These are phyloP conservation scores for Neomonachus schauinslandi DNA, from an alignment of 2,113 vertebrate genomes.

Conservation along the genomic window DNA sequence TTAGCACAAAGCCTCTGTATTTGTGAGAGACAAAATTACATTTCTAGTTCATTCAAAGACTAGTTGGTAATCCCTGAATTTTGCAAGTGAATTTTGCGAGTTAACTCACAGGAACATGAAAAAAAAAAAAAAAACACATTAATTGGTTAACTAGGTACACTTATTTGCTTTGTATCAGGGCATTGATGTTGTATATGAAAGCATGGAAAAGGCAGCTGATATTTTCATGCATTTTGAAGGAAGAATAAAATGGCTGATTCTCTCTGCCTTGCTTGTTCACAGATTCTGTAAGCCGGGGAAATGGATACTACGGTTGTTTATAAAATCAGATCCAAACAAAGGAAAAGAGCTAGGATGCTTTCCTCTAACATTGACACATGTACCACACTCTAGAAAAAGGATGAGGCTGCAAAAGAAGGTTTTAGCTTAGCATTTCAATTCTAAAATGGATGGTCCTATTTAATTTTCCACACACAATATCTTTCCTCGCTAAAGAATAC, in stretches of 20 bases:
- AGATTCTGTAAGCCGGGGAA: slow-evolving; percentile 72
- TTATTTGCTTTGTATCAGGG: slow-evolving; percentile 70
- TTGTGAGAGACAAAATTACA: slow-evolving; percentile 76
- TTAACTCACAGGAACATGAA: neutral
- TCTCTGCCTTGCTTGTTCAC: neutral
- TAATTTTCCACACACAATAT: slow-evolving; percentile 76
- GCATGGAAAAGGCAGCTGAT: slow-evolving; percentile 63
- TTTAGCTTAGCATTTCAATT: slow-evolving; percentile 84
- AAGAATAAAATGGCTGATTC: slow-evolving; percentile 80
- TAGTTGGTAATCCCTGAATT: slow-evolving; percentile 61
- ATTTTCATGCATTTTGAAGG: slow-evolving; percentile 79
- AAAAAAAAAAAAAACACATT: neutral
- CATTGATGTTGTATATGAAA: slow-evolving; percentile 54
- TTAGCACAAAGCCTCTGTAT: slow-evolving; percentile 83
- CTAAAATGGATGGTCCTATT: slow-evolving; percentile 78
- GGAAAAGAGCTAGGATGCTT: slow-evolving; percentile 78
- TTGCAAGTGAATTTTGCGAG: slow-evolving; percentile 34
- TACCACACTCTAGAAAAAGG: slow-evolving; percentile 69
- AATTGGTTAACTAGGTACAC: slow-evolving; percentile 69
- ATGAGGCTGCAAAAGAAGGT: slow-evolving; percentile 71
- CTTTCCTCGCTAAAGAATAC: slow-evolving; percentile 80
- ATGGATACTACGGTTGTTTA: slow-evolving; percentile 77
- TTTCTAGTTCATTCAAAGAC: slow-evolving; percentile 80
- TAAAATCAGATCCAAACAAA: slow-evolving; percentile 83
- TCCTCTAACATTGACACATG: slow-evolving; percentile 66